Conservation (phyloP, 2,888 invertebrate species). For the Molorchus minor region DNA sequence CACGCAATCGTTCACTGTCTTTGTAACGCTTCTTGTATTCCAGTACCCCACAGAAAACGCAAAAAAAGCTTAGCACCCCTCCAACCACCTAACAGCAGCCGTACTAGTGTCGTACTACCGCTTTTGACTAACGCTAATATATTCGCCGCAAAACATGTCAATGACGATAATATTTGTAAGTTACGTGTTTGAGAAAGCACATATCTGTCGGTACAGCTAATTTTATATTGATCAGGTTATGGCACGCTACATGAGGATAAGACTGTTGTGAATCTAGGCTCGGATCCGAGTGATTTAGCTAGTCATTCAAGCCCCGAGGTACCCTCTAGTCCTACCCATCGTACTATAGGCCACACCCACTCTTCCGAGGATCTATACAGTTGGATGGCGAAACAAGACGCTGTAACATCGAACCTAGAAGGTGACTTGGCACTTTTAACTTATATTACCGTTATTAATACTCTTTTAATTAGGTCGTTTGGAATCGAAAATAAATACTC, state of each 20-base stretch:
- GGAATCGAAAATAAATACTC: conserved; percentile 59
- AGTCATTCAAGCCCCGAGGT: conserved; percentile 62
- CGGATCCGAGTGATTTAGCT: conserved; percentile 70
- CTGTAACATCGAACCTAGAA: conserved; percentile 49
- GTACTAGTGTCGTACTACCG: conserved; percentile 81
- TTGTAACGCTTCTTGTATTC: conserved; percentile 34
- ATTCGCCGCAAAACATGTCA: conserved; percentile 65
- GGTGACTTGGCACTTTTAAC: conserved; percentile 35
- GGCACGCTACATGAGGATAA: conserved; percentile 72
- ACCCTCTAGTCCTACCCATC: conserved; percentile 59
- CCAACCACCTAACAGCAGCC: conserved; percentile 73
- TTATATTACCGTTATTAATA: too few species aligned
- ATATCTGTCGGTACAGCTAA: too few species aligned
- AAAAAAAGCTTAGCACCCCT: conserved; percentile 62
- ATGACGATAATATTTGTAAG: conserved; percentile 63
- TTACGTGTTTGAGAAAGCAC: too few species aligned
- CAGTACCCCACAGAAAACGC: conserved; percentile 62
- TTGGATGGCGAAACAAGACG: conserved; percentile 92
- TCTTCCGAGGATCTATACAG: conserved; percentile 84
- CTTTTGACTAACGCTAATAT: conserved; percentile 69
- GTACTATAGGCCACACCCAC: conserved; percentile 53
- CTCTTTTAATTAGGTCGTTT: conserved; percentile 56
- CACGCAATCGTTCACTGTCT: neutral
- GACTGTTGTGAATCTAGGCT: conserved; percentile 68
- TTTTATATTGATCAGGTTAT: neutral